Percentiles rank a stretch among this genome's conserved stretches.
These are phyloP conservation scores for Peucedramus taeniatus DNA, from an alignment of 2,113 vertebrate genomes.

Conservation along the genomic window DNA sequence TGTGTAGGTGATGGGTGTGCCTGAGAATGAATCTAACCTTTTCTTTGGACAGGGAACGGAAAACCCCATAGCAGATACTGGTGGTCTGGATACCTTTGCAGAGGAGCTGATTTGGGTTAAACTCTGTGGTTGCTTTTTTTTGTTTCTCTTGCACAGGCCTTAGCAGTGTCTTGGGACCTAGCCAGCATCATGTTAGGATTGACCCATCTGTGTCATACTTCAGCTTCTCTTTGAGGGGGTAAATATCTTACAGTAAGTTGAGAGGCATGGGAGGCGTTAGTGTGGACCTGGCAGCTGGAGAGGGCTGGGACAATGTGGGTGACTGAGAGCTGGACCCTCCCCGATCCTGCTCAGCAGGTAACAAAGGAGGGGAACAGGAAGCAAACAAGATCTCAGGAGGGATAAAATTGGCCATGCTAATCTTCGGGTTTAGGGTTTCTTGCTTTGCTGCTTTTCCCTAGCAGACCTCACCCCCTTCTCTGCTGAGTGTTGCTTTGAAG, in stretches of 20 bases:
- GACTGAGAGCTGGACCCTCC: neutral
- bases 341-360: conserved; percentile 1
- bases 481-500: neutral
- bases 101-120: neutral
- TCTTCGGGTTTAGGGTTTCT: conserved; percentile 30
- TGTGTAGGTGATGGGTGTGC: neutral
- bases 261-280: neutral
- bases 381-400: neutral
- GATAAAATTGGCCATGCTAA: conserved; percentile 26
- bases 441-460: conserved; percentile 24
- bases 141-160: neutral
- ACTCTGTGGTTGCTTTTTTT: neutral
- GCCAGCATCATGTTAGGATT: neutral
- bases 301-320: neutral
- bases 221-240: neutral
- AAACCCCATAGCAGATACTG: neutral
- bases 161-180: neutral
- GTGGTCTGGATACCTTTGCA: neutral
- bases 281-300: neutral
- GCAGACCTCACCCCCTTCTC: neutral
- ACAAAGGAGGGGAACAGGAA: conserved; percentile 31
- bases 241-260: neutral
- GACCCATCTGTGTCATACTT: neutral
- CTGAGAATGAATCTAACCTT: neutral
- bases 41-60: neutral